These are phyloP conservation scores for Sparus aurata DNA, from an alignment of 2,797 vertebrate species.

Conservation along the genomic window DNA sequence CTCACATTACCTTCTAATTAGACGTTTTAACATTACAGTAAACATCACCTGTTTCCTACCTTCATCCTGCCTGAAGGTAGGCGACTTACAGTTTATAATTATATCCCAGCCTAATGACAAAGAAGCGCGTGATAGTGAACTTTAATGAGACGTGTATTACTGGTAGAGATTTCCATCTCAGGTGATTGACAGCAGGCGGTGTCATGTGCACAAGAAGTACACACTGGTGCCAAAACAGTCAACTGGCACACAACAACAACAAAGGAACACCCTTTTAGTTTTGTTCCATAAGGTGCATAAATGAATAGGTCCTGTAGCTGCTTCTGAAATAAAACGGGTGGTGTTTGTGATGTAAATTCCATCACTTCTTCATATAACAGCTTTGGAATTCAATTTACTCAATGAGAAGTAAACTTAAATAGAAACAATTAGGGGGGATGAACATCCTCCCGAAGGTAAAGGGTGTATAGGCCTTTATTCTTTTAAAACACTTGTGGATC, in stretches of 20 bases:
- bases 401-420: constrained; percentile 5
- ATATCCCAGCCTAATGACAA: constrained; percentile 23
- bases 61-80: background rate
- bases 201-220: constrained; percentile 24
- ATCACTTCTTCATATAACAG: constrained; percentile 20
- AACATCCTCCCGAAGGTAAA: background rate
- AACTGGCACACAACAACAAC: constrained; percentile 17
- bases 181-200: constrained; percentile 47
- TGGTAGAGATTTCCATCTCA: constrained; percentile 32
- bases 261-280: constrained; percentile 1
- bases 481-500: constrained; percentile 32
- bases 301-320: background rate
- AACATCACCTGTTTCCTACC: background rate
- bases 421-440: background rate
- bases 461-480: constrained; percentile 5
- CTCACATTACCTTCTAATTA: constrained; percentile 8
- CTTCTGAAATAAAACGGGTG: constrained; percentile 3
- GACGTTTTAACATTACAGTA: constrained; percentile 7
- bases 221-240: constrained; percentile 34
- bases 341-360: constrained; percentile 11
- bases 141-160: constrained; percentile 13
- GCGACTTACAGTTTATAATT: background rate
- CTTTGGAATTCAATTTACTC: constrained; percentile 13
- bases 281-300: constrained; percentile 4
- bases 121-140: constrained; percentile 8